Evolutionary conservation across 2,888 invertebrate genomes (phyloP).

Genomic region (Hirtodrosophila trivittata): DNA sequence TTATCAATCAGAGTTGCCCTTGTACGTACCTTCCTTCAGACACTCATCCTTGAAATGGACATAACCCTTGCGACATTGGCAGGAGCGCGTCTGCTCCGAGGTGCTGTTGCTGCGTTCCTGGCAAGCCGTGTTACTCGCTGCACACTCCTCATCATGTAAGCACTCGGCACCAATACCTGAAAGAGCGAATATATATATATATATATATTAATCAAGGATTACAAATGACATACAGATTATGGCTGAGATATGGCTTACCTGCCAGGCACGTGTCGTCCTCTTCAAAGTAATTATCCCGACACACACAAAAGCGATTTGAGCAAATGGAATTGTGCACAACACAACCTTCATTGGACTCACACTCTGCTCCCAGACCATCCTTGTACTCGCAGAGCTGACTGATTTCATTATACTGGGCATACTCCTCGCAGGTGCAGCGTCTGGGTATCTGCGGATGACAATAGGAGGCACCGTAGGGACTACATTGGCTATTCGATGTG

Average conservation of each 20-base stretch:
- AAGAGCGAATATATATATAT: neutral
- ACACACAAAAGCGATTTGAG: conserved; percentile 78
- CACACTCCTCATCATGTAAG: conserved; percentile 74
- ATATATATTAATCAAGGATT: too few relatives aligned
- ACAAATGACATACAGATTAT: neutral
- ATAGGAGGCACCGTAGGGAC: conserved; percentile 82
- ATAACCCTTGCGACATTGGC: conserved; percentile 82
- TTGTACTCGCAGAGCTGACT: conserved; percentile 80
- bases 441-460: conserved; percentile 74
- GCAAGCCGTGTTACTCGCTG: conserved; percentile 73
- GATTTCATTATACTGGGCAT: conserved; percentile 80
- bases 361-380: conserved; percentile 80
- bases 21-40: conserved; percentile 77
- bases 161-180: conserved; percentile 80
- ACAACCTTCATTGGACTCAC: conserved; percentile 77
- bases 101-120: conserved; percentile 47
- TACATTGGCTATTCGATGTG: conserved; percentile 82
- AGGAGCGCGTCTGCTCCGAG: conserved; percentile 67
- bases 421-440: conserved; percentile 81
- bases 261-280: conserved; percentile 73
- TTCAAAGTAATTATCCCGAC: conserved; percentile 72
- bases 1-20: neutral
- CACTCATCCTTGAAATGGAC: conserved; percentile 82
- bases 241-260: conserved; percentile 54
- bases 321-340: conserved; percentile 79